Base-by-base conservation (phyloP, 2,888 invertebrate genomes). In the Oxyscelio sp. region DNA sequence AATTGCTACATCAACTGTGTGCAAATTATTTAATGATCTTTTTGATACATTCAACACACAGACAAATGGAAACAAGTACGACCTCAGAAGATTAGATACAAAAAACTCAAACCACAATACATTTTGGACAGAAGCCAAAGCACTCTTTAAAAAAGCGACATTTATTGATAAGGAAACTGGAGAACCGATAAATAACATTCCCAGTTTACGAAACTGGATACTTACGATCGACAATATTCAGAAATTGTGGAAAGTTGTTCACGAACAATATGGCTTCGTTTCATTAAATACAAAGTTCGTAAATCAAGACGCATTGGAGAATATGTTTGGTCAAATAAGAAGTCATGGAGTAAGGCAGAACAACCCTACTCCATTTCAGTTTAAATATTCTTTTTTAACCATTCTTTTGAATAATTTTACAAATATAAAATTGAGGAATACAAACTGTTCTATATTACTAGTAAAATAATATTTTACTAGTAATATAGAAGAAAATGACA, bases 271-370 rank as follows among this genome's bases (percentile, higher is more conserved):
- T 40, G 52, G 66, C 1, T 52, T 66, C 19, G 8, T 21, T 0
- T 4, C 15, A 3, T 24, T 66, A 17, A 8, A 52, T 6, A 52
- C 52, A 6, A 22, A 17, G 24, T 56, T 21, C 24, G 1, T 54
- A 9, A 68, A 68, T 27, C 56, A 68, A 22, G 68, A 68, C 27
- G 15, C 68, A 17, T 3, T 68, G 2, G 56, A 68, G 27, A 68
- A 68, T 56, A 8, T 68, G n/a, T 68, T 68, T 68, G 68, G 54
- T 0, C 68, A 56, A 11, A 43, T 68, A 8, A 54, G 68, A 43
- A 68, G 68, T 17, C 68, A 68, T 27, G 56, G 34, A 11, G 4
- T 21, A 5, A 34, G 56, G 17, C 19, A 40, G 0, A 68, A 31
- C 6, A 68, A 68, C 21, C 68, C 68, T 0, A 68, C 54, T 24